These are phyloP conservation scores for Argyresthia goedartella DNA, from an alignment of 2,888 invertebrate species.

Conservation along the genomic window DNA sequence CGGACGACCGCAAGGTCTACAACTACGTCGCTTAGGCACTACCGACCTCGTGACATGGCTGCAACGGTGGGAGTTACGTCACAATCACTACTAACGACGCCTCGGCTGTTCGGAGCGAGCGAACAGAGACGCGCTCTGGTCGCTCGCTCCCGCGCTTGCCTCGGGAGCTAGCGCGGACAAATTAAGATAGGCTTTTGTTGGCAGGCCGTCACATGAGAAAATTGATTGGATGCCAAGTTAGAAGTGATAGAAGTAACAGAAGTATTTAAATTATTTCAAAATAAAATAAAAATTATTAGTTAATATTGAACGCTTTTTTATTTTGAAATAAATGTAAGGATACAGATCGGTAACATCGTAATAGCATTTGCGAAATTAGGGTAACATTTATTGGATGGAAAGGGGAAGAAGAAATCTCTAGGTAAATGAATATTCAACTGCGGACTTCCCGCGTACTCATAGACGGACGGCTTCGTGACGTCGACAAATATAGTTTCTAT, in stretches of 20 bases:
- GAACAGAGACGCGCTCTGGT: not conserved
- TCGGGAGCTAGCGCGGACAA: not conserved
- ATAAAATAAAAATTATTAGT: slow-evolving; percentile 66
- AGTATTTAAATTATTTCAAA: slow-evolving; percentile 66
- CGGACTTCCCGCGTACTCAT: slow-evolving; percentile 69
- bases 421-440: slow-evolving; percentile 76
- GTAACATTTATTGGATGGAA: slow-evolving; percentile 39
- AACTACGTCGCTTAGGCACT: slow-evolving; percentile 89
- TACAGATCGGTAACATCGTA: slow-evolving; percentile 8
- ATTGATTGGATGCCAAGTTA: slow-evolving; percentile 53
- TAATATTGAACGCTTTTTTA: slow-evolving; percentile 29
- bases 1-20: slow-evolving; percentile 97
- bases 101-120: not conserved
- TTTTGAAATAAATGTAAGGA: slow-evolving; percentile 5
- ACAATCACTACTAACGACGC: too few relatives aligned
- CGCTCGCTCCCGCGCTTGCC: not conserved
- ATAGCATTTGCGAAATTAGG: slow-evolving; percentile 6
- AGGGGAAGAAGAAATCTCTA: slow-evolving; percentile 82
- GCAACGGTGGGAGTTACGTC: not conserved
- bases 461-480: slow-evolving; percentile 30
- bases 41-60: not conserved
- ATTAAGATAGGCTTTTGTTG: slow-evolving; percentile 41
- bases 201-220: slow-evolving; percentile 48
- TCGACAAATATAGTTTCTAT: slow-evolving; percentile 48
- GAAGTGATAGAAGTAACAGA: slow-evolving; percentile 60